A percentile compares a stretch with the other conserved stretches of the same genome.
Evolutionary conservation across 92 coral and sea anemone genomes (phyloP).

Genomic region (Actinostola sp.): DNA sequence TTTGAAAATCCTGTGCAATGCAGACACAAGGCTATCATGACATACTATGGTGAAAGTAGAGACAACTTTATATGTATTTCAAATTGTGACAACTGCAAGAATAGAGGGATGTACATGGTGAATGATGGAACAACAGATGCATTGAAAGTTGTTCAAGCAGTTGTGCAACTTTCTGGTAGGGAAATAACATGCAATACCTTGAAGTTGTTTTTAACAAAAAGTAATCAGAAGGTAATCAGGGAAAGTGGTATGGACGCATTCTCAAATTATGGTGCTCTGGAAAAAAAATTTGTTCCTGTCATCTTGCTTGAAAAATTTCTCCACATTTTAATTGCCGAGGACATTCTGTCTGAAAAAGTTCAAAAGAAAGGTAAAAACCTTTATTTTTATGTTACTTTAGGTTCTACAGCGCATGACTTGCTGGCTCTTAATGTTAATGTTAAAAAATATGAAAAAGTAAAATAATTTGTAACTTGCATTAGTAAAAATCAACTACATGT

Average conservation of each 20-base stretch:
- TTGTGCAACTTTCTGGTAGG: conserved; percentile 7
- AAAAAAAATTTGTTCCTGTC: conserved; percentile 9
- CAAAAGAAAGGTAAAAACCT: not conserved
- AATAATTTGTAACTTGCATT: too few species aligned
- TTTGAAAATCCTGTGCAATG: conserved; percentile 23
- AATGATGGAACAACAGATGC: conserved; percentile 21
- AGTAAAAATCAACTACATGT: too few species aligned
- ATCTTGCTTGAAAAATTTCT: conserved; percentile 15
- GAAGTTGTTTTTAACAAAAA: not conserved
- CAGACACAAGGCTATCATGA: conserved; percentile 20
- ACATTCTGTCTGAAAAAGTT: conserved; percentile 10
- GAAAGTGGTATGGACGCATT: not conserved
- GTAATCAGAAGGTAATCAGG: conserved; percentile 5
- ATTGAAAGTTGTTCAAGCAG: conserved; percentile 21
- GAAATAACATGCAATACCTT: conserved; percentile 7
- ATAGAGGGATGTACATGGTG: not conserved
- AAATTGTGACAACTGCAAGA: conserved; percentile 26
- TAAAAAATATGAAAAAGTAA: too few species aligned
- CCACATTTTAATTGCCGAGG: conserved; percentile 4
- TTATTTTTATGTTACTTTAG: too few species aligned
- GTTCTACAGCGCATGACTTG: too few species aligned
- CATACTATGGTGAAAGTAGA: conserved; percentile 19
- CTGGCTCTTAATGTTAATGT: too few species aligned
- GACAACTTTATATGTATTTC: conserved; percentile 6
- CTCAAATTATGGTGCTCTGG: conserved; percentile 1